Conservation (phyloP, 2,113 vertebrate genomes). For the Amphiprion ocellaris region DNA sequence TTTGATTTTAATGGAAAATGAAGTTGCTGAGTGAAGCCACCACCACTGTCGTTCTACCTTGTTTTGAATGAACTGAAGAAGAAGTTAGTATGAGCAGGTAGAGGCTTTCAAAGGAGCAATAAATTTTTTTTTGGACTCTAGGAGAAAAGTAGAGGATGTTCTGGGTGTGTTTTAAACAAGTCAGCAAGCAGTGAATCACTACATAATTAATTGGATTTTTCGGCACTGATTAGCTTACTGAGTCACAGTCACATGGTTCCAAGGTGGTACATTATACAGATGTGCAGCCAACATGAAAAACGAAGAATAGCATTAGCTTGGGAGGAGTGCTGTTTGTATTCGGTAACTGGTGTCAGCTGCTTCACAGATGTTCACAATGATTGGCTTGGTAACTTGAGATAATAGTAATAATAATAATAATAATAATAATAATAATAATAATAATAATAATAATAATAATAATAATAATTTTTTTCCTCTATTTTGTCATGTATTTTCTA, state of each 20-base stretch:
- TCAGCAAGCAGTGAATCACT: conserved; percentile 12
- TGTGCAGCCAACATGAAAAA: too few relatives aligned
- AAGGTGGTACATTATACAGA: too few relatives aligned
- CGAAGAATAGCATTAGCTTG: too few relatives aligned
- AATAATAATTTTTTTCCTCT: too few relatives aligned
- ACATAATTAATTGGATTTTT: background rate
- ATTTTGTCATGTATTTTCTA: too few relatives aligned
- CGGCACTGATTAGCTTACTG: background rate
- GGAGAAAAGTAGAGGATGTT: background rate
- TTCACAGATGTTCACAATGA: too few relatives aligned
- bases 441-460: too few relatives aligned
- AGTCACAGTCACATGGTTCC: background rate
- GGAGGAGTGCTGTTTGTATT: too few relatives aligned
- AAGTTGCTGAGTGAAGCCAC: background rate
- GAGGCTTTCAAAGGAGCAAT: background rate
- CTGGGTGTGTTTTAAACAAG: background rate
- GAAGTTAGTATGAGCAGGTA: background rate
- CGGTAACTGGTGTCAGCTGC: too few relatives aligned
- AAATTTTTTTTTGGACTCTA: background rate
- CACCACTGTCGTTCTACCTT: background rate
- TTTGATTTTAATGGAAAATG: conserved; percentile 14
- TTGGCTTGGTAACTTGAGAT: too few relatives aligned
- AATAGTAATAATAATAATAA: too few relatives aligned
- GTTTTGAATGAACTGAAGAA: conserved; percentile 12
- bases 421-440: too few relatives aligned